phyloP scores from a whole-genome alignment of 2,888 invertebrate species.

The Dilophus febrilis region DNA sequence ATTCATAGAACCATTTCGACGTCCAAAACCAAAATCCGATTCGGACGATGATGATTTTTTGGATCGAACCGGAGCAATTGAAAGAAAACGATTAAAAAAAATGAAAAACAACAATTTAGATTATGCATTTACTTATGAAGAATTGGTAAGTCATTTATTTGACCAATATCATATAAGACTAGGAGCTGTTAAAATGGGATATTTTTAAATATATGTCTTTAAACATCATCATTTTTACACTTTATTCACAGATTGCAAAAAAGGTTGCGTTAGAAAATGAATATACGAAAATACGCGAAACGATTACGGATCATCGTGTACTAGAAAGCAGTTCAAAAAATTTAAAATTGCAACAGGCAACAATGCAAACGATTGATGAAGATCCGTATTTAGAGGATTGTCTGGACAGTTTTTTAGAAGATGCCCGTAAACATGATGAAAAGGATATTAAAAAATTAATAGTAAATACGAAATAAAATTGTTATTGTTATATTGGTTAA shows the following conservation, averaged over 20 bases:
- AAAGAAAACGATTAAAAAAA: constrained; percentile 64
- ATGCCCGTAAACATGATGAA: constrained; percentile 45
- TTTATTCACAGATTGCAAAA: too few relatives aligned
- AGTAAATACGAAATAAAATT: constrained; percentile 21
- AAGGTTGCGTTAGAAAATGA: too few relatives aligned
- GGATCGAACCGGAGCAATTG: constrained; percentile 86
- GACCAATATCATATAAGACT: too few relatives aligned
- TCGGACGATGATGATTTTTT: constrained; percentile 89
- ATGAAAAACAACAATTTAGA: constrained; percentile 14
- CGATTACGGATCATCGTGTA: too few relatives aligned
- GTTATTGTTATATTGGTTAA: too few relatives aligned
- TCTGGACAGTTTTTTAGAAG: constrained; percentile 51
- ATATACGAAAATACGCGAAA: too few relatives aligned
- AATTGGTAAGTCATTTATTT: constrained; percentile 46
- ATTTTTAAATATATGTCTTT: too few relatives aligned
- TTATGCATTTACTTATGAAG: constrained; percentile 41
- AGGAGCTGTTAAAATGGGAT: too few relatives aligned
- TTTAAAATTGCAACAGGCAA: too few relatives aligned
- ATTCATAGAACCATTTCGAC: constrained; percentile 55
- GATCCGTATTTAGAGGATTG: constrained; percentile 75
- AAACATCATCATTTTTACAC: too few relatives aligned
- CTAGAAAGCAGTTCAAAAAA: too few relatives aligned
- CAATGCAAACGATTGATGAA: constrained; percentile 29
- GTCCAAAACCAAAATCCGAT: constrained; percentile 60
- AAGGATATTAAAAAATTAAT: constrained; percentile 41